Base-by-base conservation (phyloP, 2,888 invertebrate species). In the Anthophora plumipes region DNA sequence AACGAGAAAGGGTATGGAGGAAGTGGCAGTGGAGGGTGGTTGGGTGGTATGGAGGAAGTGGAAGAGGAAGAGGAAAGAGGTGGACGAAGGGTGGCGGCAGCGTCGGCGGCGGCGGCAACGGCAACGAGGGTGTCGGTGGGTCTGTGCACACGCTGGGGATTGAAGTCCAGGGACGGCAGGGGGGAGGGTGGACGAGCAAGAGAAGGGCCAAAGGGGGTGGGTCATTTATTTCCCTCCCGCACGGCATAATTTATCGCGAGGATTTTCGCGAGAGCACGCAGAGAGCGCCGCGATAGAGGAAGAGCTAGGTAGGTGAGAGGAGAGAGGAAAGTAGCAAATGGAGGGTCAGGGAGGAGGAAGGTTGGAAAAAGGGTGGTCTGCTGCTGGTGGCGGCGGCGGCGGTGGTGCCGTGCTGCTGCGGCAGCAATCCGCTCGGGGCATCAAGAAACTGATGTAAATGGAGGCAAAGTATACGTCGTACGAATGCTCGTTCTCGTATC, bases 211-310 rank as follows among this genome's bases (percentile, higher is more conserved):
- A 87, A 84, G 88, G 88, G 92, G 92, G 91, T 92, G 92, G 93
- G 93, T 93, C 93, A 93, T 93, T 93, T 93, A 93, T 93, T 93
- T 92, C 91, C 90, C 91, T 92, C 92, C 92, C 91, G 91, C 92
- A 90, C 91, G 91, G 93, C 93, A 93, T 93, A 93, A 93, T 93
- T 93, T 93, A 93, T 93, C 93, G 93, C 93, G 93, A 93, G 93
- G 93, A 93, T 93, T 93, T 93, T 93, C 93, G 91, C 93, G 92
- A 93, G 93, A 93, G 92, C 92, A 92, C 91, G 92, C 91, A 91
- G 91, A 89, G 89, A 86, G 85, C 88, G 84, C 86, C 84, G 87
- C 89, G 88, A 88, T 88, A 91, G 90, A 90, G 90, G 85, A 89
- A 86, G 88, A 86, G 82, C 64, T 77, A 71, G 85, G 76, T 80